These are phyloP conservation scores for Maccullochella peelii DNA, from an alignment of 2,113 vertebrate genomes.

Conservation along the genomic window DNA sequence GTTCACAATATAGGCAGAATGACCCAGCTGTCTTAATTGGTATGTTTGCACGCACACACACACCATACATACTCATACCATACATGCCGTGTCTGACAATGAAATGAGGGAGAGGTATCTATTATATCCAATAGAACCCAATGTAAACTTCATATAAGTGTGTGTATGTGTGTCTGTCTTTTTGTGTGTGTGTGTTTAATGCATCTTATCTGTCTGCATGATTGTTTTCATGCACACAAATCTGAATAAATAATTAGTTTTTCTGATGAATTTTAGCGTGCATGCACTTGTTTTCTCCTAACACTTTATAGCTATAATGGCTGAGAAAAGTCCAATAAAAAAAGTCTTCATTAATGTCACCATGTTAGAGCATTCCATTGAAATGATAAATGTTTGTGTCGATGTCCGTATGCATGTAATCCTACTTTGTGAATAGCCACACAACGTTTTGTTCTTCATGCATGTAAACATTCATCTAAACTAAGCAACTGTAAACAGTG, in stretches of 20 bases:
- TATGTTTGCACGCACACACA: constrained; percentile 19
- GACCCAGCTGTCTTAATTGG: constrained; percentile 13
- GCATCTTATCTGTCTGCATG: constrained; percentile 29
- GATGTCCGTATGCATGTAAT: constrained; percentile 6
- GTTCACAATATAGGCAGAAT: constrained; percentile 55
- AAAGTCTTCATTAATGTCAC: neutral
- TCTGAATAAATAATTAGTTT: neutral
- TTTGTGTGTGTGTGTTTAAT: neutral
- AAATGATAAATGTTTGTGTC: constrained; percentile 30
- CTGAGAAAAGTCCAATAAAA: constrained; percentile 17
- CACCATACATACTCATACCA: neutral
- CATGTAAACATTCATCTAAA: constrained; percentile 69
- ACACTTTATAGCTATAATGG: constrained; percentile 22
- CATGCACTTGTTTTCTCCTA: constrained; percentile 40
- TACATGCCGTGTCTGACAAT: constrained; percentile 23
- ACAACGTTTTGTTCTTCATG: constrained; percentile 67
- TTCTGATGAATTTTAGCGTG: constrained; percentile 30
- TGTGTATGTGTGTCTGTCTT: neutral
- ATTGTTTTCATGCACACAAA: constrained; percentile 50
- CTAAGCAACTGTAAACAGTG: constrained; percentile 63
- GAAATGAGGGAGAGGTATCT: constrained; percentile 35
- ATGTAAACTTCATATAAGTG: constrained; percentile 51
- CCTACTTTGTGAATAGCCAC: constrained; percentile 17
- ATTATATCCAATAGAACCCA: constrained; percentile 31
- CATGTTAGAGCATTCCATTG: constrained; percentile 23